These are phyloP conservation scores for Catharus minimus DNA, from an alignment of 2,113 vertebrate genomes.

Conservation along the genomic window DNA sequence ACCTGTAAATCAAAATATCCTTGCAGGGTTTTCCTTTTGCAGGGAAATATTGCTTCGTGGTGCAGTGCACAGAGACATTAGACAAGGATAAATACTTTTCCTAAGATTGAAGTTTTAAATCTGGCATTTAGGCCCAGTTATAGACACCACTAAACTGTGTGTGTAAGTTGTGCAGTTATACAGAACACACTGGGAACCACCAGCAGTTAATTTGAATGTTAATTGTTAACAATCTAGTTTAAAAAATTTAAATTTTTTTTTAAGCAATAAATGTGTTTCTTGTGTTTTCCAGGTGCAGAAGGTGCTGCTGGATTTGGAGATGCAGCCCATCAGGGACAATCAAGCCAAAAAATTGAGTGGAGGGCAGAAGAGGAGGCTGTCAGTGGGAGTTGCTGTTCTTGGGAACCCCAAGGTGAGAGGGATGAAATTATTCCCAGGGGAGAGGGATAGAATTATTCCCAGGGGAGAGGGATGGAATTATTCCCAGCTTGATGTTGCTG, in stretches of 20 bases:
- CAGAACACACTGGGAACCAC: not conserved
- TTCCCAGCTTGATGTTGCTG: not conserved
- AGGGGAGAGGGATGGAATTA: no score
- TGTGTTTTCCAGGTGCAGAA: conserved; percentile 81
- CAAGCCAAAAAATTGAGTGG: conserved; percentile 93
- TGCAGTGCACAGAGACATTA: not conserved
- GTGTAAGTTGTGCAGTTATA: not conserved
- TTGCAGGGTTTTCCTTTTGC: fast-evolving
- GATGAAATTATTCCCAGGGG: not conserved
- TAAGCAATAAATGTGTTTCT: not conserved
- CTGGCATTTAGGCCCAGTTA: not conserved
- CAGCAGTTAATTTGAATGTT: not conserved
- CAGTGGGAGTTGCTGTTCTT: conserved; percentile 91
- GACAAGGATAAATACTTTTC: not conserved
- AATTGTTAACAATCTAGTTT: not conserved
- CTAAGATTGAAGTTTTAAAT: not conserved
- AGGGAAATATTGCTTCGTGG: fast-evolving
- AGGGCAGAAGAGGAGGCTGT: conserved; percentile 93
- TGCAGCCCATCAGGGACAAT: conserved; percentile 93
- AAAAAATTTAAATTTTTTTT: fast-evolving
- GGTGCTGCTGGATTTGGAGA: conserved; percentile 89
- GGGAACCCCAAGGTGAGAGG: conserved; percentile 91
- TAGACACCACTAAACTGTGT: not conserved
- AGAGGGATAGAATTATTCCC: no score
- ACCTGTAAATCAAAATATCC: not conserved